Evolutionary conservation across 2,797 vertebrate species (phyloP).

Genomic region (Pteropus rufus): DNA sequence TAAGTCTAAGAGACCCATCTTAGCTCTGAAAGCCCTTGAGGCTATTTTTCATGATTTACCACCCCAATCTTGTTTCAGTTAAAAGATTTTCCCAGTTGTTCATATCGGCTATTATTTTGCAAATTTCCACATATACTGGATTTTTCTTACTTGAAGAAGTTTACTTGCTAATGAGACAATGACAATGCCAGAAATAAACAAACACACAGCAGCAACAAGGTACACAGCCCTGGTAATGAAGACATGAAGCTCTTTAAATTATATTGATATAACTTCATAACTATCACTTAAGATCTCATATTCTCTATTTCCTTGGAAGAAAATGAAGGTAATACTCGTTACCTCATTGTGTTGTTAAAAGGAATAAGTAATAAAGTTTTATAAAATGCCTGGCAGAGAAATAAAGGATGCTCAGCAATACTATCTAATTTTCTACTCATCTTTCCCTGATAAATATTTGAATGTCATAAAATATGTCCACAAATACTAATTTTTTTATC

Average conservation of each 20-base stretch:
- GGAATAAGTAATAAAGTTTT: not conserved
- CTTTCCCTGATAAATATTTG: not conserved
- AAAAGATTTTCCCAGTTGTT: not conserved
- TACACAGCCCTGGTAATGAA: not conserved
- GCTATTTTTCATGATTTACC: not conserved
- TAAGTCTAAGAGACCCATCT: not conserved
- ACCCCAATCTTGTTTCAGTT: not conserved
- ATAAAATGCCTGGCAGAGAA: not conserved
- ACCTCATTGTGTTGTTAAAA: not conserved
- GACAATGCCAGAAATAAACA: not conserved
- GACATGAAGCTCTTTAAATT: not conserved
- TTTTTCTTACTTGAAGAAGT: not conserved
- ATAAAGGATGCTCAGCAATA: not conserved
- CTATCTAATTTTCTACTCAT: not conserved
- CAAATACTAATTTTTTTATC: not conserved
- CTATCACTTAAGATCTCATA: not conserved
- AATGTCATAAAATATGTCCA: not conserved
- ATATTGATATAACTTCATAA: not conserved
- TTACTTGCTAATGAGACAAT: not conserved
- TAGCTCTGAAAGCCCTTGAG: not conserved
- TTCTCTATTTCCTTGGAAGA: not conserved
- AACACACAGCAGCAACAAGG: not conserved
- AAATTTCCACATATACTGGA: not conserved
- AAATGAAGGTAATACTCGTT: not conserved
- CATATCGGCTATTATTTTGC: not conserved